Base-by-base conservation (phyloP, 2,113 vertebrate genomes). In the Nycticebus coucang region DNA sequence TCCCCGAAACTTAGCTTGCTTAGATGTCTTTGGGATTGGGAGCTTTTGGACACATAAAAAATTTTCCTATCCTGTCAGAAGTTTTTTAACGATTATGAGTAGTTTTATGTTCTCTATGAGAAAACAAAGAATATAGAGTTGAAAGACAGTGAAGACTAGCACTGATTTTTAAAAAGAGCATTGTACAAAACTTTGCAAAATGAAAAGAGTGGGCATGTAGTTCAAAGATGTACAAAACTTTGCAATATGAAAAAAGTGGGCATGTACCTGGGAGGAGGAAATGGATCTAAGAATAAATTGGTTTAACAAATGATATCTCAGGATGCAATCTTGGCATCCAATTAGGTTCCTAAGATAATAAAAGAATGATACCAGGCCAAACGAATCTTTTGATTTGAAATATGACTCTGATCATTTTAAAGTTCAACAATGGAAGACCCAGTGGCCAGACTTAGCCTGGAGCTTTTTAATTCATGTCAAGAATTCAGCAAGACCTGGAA, bases 31-130 rank as follows among this genome's bases (percentile, higher is more conserved):
- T 93, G 71, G 78, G 77, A 64, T 64, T 57, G 92, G 41, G 82
- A 33, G 37, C 72, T 97, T 97, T 64, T 94, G 91, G 97, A 97
- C 81, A 53, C 87, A 78, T 91, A 57, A 45, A 22, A 5, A 26
- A 60, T 83, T 97, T 97, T 97, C 72, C 30, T 95, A 41, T 95
- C 74, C 64, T 97, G 78, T 95, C 93, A 96, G 80, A 92, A 87
- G 86, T 94, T 95, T 35, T 89, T 95, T 60, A 94, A 96, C 50
- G 53, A 93, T 88, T 87, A n/a, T 1, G n/a, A 87, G 59, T 85
- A 86, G 77, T 94, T 82, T 82, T 94, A 64, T 57, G 19, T 72
- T 91, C 57, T 78, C 9, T 87, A 28, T 71, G 50, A 68, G 71
- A 66, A 96, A 97, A 81, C 64, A 91, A 93, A 94, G 87, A 60